Evolutionary conservation across 2,113 vertebrate species (phyloP), one percentile per base, ranked within the genome.

Genomic region (Collichthys lucidus): DNA sequence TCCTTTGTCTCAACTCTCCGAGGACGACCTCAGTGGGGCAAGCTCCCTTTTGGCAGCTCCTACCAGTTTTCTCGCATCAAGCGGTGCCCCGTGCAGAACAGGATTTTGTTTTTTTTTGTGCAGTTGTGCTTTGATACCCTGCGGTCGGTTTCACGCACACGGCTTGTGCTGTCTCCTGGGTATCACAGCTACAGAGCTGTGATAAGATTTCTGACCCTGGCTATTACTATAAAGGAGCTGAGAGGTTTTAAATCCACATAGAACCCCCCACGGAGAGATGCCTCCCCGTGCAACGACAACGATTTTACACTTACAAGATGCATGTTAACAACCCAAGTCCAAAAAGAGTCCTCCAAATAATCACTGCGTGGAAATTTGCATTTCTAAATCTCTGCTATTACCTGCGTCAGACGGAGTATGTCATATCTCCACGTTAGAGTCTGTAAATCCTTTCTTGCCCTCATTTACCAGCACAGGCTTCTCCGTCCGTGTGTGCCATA

Each of bases 401-500:
- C 91, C 91, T 90, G 86, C 85, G 89, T 94, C 61, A 75, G 71
- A 67, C 67, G 77, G 83, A 82, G 82, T 63, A 14, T 91, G 75
- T 94, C 93, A 97, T 85, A 97, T 95, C 86, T 97, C 97, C 85
- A 96, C 90, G 26, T 94, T 94, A 62, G 93, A 89, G 86, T 97
- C 96, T 55, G 96, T 96, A 91, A 98, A 98, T 92, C 96, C 96
- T 86, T 94, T 96, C 91, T 95, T 96, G 84, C 96, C 96, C 94
- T 97, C 96, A 7, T 98, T 96, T 83, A 95, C 95, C 47, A 97
- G 93, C 52, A 94, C 93, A 52, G 97, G 97, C 74, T 94, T 96
- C 88, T 97, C 96, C 15, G 96, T 97, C 72, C 96, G 94, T 9
- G 96, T 97, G 91, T 98, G 96, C 96, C 97, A 97, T 47, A 97